Percentiles rank a stretch among this genome's conserved stretches.
These are phyloP conservation scores for Clostera curtula DNA, from an alignment of 2,888 invertebrate genomes.

Conservation along the genomic window DNA sequence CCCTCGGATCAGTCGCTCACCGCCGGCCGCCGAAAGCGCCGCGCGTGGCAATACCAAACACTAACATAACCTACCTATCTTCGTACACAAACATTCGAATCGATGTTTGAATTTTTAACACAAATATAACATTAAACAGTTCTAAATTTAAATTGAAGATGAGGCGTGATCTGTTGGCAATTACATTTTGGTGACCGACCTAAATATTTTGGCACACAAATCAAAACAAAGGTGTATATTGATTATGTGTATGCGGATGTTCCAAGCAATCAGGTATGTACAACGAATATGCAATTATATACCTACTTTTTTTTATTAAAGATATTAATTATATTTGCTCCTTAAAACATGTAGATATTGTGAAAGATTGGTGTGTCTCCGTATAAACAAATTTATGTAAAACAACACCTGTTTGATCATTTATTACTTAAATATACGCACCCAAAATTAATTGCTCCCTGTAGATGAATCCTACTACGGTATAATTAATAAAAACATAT, in stretches of 20 bases:
- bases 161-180: too few relatives aligned
- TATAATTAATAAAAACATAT: too few relatives aligned
- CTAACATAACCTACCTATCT: conserved; percentile 59
- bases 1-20: conserved; percentile 56
- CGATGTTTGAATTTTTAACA: conserved; percentile 8
- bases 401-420: conserved; percentile 17
- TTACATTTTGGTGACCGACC: conserved; percentile 11
- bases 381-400: neutral
- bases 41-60: conserved; percentile 42
- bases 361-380: neutral
- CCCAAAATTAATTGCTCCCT: too few relatives aligned
- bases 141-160: too few relatives aligned
- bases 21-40: conserved; percentile 54
- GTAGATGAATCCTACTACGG: too few relatives aligned
- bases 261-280: conserved; percentile 31
- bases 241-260: conserved; percentile 50
- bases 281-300: conserved; percentile 4
- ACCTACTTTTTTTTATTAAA: neutral
- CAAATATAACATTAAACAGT: conserved; percentile 9
- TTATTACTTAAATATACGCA: too few relatives aligned
- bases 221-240: conserved; percentile 62
- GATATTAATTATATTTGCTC: too few relatives aligned
- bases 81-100: conserved; percentile 27
- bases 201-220: conserved; percentile 31
- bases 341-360: neutral